Base-by-base conservation (phyloP, 2,797 vertebrate species). In the Sylvilagus floridanus region DNA sequence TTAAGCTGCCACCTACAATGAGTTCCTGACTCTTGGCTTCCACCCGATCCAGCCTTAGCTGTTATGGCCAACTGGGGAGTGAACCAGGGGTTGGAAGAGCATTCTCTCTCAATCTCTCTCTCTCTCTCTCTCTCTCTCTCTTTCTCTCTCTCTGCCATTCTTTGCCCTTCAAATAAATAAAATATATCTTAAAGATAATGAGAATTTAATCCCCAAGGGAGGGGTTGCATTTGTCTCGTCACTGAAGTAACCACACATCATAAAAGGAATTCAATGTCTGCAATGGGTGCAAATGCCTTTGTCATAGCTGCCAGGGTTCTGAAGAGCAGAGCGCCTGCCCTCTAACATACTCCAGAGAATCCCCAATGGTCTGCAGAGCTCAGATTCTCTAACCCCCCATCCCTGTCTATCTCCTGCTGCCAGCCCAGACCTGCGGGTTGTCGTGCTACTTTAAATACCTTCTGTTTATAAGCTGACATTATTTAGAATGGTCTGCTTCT, bases 401-500 rank as follows among this genome's bases (percentile, higher is more conserved):
- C 87, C 78, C 82, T 76, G 63, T 50, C 85, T 93, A 9, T 76
- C 71, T 92, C 77, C 62, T 13, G 65, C 35, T 37, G n/a, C 93
- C 93, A 95, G 91, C 73, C 37, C 24, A 79, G 92, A 93, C 84
- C 60, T 54, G 77, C 42, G 78, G 69, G 47, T 60, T 26, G 13
- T 9, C 47, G 84, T 62, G 57, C 62, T 82, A 35, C 86, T 50
- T 88, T 60, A 76, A 76, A 73, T 9, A 26, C 54, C n/a, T 37
- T 21, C 62, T 65, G 13, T 50, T 42, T 65, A 37, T 60, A 28
- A 57, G 8, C 11, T 52, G 42, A 13, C 3, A 7, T 50, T 75
- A 68, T 76, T 79, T 57, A 5, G 9, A 52, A n/a, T 21, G 8
- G 69, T 10, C 6, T 57, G 65, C 91, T 83, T 9, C 37, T 75